Conservation (phyloP, 2,888 invertebrate species). For the Meiosimyza platycephala region DNA sequence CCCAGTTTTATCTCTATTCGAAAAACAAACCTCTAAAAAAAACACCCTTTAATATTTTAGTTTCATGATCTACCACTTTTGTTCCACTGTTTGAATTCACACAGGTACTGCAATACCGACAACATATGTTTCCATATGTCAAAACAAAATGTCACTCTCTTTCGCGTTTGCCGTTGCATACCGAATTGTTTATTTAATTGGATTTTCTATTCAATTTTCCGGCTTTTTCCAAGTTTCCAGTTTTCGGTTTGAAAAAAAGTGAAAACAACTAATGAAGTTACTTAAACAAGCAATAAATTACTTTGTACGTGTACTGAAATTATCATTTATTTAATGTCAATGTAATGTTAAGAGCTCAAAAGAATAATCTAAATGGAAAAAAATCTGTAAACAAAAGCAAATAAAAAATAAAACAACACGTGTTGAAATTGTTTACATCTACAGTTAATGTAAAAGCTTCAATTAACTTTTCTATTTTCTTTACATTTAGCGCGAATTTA, state of each 20-base stretch:
- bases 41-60: too few relatives aligned
- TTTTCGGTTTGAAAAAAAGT: not conserved
- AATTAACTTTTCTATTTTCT: not conserved
- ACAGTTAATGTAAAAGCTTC: not conserved
- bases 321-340: not conserved
- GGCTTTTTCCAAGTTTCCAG: constrained; percentile 13
- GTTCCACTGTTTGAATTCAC: too few relatives aligned
- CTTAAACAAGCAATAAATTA: constrained; percentile 24
- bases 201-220: not conserved
- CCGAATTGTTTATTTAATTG: not conserved
- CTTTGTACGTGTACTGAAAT: constrained; percentile 18
- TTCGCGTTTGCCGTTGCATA: not conserved
- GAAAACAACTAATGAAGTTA: constrained; percentile 30
- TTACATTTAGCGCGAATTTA: constrained; percentile 11
- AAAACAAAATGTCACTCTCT: not conserved
- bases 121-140: constrained; percentile 19
- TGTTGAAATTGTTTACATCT: constrained; percentile 21
- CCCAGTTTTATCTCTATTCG: too few relatives aligned
- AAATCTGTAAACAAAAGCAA: not conserved
- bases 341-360: not conserved
- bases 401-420: not conserved
- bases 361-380: not conserved
- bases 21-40: too few relatives aligned
- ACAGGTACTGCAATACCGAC: constrained; percentile 16
- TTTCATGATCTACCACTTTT: too few relatives aligned